Base-by-base conservation (phyloP, 2,888 invertebrate genomes). In the Limnephilus auricula region DNA sequence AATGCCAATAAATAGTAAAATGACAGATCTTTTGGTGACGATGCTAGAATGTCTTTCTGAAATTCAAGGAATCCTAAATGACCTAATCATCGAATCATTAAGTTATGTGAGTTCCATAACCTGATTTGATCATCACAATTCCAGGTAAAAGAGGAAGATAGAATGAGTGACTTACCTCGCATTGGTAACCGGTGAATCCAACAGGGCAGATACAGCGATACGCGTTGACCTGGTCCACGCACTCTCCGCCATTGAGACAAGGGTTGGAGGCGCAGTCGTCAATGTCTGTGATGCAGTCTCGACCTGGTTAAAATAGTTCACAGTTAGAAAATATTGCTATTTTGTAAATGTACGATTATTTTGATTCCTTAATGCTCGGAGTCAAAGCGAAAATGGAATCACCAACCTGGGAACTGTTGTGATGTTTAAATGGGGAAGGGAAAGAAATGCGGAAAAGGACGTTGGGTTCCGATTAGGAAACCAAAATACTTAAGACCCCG, bases 181-280 rank as follows among this genome's bases (percentile, higher is more conserved):
- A 99, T 94, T 98, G 97, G 93, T 97, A 96, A 92, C 99, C 99
- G 91, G 98, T 98, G 95, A 97, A 98, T 93, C 98, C 98, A 92
- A 98, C 97, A 89, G 98, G 98, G 95, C 99, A 99, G 94, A 98
- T 98, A 96, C 99, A 99, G 94, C 98, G 97, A 95, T 98, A 99
- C 90, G 97, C 97, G 94, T 98, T 98, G 92, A 98, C 97, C 95
- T 98, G 96, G 94, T 99, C 98, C 80, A 98, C 97, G 94, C 99
- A 99, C 95, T 98, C 98, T 94, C 98, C 99, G 88, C 98, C 98
- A 95, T 99, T 98, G 94, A 97, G 97, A 95, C 99, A 99, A 2
- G 99, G 99, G 93, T 97, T 97, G 93, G 97, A 97, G 93, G 97
- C 97, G 95, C 99, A 99, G 95, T 99, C 99, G 95, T 99, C 97